phyloP scores from a whole-genome alignment of 2,888 invertebrate genomes.

The Chironomus riparius region DNA sequence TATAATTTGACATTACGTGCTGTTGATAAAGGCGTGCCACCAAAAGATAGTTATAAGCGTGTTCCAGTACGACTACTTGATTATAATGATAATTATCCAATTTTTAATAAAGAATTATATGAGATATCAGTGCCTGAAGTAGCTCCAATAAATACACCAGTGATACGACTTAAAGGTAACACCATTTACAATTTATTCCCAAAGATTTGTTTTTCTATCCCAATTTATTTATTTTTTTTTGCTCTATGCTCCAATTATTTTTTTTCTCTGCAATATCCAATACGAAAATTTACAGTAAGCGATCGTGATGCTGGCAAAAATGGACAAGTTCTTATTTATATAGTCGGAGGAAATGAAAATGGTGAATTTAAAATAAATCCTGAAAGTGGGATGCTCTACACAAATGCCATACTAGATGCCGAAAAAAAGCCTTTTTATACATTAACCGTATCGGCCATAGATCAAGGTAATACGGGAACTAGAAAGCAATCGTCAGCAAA shows the following conservation, averaged over 20 bases:
- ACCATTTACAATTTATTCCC: too few relatives aligned
- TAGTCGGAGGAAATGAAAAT: conserved; percentile 86
- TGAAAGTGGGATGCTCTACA: conserved; percentile 81
- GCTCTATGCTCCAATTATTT: too few relatives aligned
- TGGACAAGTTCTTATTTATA: conserved; percentile 75
- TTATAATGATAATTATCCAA: conserved; percentile 75
- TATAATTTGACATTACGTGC: conserved; percentile 84
- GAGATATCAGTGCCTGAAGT: conserved; percentile 81
- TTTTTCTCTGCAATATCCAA: too few relatives aligned
- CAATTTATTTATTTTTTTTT: too few relatives aligned
- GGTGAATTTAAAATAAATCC: conserved; percentile 80
- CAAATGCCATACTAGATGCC: conserved; percentile 71
- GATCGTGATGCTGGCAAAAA: conserved; percentile 78
- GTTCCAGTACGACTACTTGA: conserved; percentile 74
- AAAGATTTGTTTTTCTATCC: too few relatives aligned
- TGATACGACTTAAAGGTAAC: conserved; percentile 62
- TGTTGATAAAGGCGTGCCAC: conserved; percentile 71
- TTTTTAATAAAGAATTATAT: conserved; percentile 78
- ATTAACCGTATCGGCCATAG: conserved; percentile 80
- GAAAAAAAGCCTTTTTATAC: conserved; percentile 77
- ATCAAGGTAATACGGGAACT: conserved; percentile 74
- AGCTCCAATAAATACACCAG: conserved; percentile 78
- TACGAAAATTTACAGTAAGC: conserved; percentile 45
- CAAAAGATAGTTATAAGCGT: conserved; percentile 66
- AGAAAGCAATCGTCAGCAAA: conserved; percentile 82